These are phyloP conservation scores for Metopolophium dirhodum DNA, from an alignment of 1,140 invertebrate species.

Conservation along the genomic window DNA sequence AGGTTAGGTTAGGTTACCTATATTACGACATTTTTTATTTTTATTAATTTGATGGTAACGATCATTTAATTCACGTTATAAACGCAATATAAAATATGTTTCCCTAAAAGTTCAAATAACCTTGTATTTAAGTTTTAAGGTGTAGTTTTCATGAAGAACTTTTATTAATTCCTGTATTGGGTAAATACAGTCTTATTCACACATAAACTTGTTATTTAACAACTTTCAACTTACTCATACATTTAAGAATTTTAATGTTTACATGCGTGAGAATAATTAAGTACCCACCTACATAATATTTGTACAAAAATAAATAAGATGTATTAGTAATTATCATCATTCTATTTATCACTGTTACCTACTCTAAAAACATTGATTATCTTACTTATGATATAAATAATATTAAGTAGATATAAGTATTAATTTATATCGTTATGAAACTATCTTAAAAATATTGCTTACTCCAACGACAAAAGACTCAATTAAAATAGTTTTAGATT, in stretches of 20 bases:
- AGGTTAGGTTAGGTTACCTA: too few species aligned
- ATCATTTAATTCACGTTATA: not conserved
- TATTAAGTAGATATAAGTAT: not conserved
- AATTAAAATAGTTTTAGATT: not conserved
- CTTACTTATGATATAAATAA: not conserved
- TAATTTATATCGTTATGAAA: too few species aligned
- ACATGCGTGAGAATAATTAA: not conserved
- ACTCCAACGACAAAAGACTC: not conserved
- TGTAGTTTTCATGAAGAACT: not conserved
- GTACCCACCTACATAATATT: not conserved
- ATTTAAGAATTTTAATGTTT: not conserved
- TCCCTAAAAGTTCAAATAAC: not conserved
- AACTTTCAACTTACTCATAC: not conserved
- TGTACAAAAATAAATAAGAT: not conserved
- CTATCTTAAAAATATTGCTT: too few species aligned
- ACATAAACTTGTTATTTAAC: not conserved
- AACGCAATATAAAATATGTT: not conserved
- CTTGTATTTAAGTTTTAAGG: not conserved
- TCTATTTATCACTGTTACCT: not conserved
- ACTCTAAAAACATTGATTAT: not conserved
- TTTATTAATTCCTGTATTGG: not conserved
- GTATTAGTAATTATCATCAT: not conserved
- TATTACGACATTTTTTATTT: not conserved
- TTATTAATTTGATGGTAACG: not conserved
- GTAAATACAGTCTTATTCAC: not conserved